Evolutionary conservation across 23 tunicate species (phyloP), one percentile per base, ranked within the genome.

Genomic region (Trididemnum miniatum): DNA sequence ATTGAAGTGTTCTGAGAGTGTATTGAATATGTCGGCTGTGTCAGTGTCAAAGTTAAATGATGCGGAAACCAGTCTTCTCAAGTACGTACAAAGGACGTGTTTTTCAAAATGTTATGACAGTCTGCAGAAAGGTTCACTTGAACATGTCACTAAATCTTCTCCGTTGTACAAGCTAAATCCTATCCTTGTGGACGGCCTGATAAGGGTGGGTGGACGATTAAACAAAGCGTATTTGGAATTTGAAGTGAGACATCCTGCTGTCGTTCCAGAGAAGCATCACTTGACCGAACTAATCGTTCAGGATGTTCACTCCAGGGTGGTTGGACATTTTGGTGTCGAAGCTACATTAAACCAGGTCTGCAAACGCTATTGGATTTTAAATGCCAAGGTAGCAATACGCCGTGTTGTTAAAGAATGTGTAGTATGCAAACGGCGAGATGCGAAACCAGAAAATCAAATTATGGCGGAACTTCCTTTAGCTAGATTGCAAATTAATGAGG

Each of bases 201-300:
- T 38, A 29, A 36, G 62, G 29, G 59, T 74, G 1, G 79, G 79
- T 20, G 79, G 79, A 74, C 29, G 79, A 7, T 24, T 74, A 23
- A 62, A n/a, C 12, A 74, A 37, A 30, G 38, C 59, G 4, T 5
- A 39, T 2, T 3, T 74, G 60, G 22, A 30, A 12, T 74, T 74
- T 44, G 60, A 74, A 36, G 28, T 24, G 4, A 74, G 37, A 37
- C 79, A 74, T 74, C 79, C 79, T 20, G 62, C 62, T 35, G 32
- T 74, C 2, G 7, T 74, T 3, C 79, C 79, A 20, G 20, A 9
- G 2, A 27, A 35, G 2, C 59, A 74, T 37, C 60, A 36, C 24
- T 31, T 74, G 5, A 74, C 79, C 2, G 60, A 7, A 12, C 29
- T 74, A 26, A 44, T 74, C 26, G 37, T 74, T 31, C 75, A 67